Base-by-base conservation (phyloP, 2,888 invertebrate species). In the Apodemia duryi region DNA sequence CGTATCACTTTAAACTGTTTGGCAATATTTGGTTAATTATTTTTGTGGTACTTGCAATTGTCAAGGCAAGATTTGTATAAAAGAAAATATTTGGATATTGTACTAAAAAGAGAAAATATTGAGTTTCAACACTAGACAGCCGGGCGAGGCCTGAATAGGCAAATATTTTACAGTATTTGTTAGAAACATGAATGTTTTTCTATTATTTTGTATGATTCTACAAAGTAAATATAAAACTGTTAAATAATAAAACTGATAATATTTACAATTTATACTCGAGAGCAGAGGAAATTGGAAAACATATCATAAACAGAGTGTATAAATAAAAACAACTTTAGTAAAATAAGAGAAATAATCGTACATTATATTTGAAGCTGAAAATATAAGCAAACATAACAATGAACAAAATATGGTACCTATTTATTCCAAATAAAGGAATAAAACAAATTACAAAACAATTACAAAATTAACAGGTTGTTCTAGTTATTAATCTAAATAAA, bases 371-470 rank as follows among this genome's bases (percentile, higher is more conserved):
- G 72, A 75, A 79, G 79, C 78, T 80, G 82, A 83, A 74, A 46
- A 79, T 84, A 79, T 70, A n/a, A 82, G 81, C 87, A 91, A 91
- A 90, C 88, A 85, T 90, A 91, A 89, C 89, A 90, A 88, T 77
- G 76, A 87, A 88, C 81, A 85, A 84, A 84, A 75, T 70, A 66
- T 79, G 66, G 77, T 78, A 77, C 73, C 68, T 72, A 73, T 72
- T 73, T 75, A 71, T 74, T 74, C 70, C 69, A 75, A 77, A 75
- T 63, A 52, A 29, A 63, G 32, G 51, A 65, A 65, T 81, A 82
- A 81, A 78, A 73, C 74, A 68, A 75, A 71, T 74, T 73, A 66
- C 65, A 61, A 51, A 64, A 62, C 65, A 64, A 61, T 64, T 52
- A 65, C 60, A 61, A 13, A 51, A 61, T 49, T 60, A 46, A 64